Conservation (phyloP, 2,113 vertebrate genomes). For the Columba livia region DNA sequence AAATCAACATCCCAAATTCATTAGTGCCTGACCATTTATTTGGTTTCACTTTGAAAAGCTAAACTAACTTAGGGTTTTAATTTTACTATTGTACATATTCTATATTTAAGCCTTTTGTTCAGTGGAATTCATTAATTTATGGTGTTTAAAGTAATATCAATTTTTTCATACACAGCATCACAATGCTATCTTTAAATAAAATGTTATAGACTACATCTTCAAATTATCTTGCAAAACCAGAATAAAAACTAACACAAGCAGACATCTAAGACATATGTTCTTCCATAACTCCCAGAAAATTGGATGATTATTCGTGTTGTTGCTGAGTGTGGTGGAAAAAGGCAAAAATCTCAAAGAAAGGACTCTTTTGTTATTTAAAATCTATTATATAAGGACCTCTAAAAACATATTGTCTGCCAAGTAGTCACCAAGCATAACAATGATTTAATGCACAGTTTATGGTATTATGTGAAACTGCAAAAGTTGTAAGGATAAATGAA, state of each 20-base stretch:
- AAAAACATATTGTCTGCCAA: not conserved
- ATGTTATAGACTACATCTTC: not conserved
- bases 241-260: not conserved
- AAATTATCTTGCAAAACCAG: rapidly evolving
- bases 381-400: not conserved
- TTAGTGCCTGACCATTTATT: not conserved
- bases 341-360: not conserved
- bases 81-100: not conserved
- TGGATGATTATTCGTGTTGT: not conserved
- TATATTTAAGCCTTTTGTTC: not conserved
- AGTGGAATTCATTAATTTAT: not conserved
- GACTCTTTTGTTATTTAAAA: not conserved
- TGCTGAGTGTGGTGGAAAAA: not conserved
- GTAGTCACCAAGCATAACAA: not conserved
- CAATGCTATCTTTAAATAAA: not conserved
- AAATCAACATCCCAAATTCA: not conserved
- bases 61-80: not conserved
- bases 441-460: not conserved
- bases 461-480: not conserved
- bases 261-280: not conserved
- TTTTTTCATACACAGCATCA: not conserved
- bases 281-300: not conserved
- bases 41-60: not conserved
- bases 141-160: not conserved
- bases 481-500: not conserved